Evolutionary conservation across 2,888 invertebrate genomes (phyloP).

Genomic region (Acanthosepion esculentum): DNA sequence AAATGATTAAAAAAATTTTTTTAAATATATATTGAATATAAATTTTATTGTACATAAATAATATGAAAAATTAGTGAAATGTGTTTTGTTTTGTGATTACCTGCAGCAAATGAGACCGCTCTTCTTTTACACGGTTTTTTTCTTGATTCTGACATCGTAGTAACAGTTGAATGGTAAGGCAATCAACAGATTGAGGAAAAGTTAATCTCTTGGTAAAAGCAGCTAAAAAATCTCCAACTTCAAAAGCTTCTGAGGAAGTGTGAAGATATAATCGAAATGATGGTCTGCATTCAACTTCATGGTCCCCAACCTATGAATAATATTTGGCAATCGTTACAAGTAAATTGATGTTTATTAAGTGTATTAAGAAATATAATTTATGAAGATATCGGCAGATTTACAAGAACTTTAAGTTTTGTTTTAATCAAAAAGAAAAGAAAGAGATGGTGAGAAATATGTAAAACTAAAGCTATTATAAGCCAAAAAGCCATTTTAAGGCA

Average conservation of each 20-base stretch:
- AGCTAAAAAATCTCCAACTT: conserved; percentile 70
- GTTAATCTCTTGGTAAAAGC: conserved; percentile 71
- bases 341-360: too few relatives aligned
- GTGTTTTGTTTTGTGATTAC: conserved; percentile 54
- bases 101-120: conserved; percentile 70
- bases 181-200: conserved; percentile 69
- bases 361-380: too few relatives aligned
- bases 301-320: conserved; percentile 71
- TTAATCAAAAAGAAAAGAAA: too few relatives aligned
- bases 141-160: conserved; percentile 72
- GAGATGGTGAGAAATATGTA: too few relatives aligned
- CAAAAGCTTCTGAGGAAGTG: conserved; percentile 71
- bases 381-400: too few relatives aligned
- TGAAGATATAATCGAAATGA: conserved; percentile 74
- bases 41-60: neutral
- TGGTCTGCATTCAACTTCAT: conserved; percentile 75
- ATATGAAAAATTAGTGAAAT: neutral
- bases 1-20: too few relatives aligned
- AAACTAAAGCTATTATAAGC: too few relatives aligned
- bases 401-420: too few relatives aligned
- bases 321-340: neutral
- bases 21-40: too few relatives aligned
- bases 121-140: conserved; percentile 74
- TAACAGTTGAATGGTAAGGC: conserved; percentile 73
- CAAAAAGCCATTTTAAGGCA: too few relatives aligned